Conservation (phyloP, 2,113 vertebrate genomes). For the Sander lucioperca region DNA sequence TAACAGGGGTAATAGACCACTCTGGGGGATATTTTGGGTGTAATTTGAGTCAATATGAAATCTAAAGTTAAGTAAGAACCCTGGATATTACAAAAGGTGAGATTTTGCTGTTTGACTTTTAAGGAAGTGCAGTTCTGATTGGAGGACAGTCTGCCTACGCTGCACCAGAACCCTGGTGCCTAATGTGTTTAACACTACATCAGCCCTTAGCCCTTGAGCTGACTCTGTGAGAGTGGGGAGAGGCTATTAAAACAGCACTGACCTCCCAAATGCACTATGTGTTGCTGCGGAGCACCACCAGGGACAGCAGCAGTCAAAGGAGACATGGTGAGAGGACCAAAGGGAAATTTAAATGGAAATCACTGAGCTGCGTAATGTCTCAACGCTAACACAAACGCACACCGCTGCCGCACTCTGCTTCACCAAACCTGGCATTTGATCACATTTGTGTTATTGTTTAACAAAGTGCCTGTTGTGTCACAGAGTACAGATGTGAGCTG, state of each 20-base stretch:
- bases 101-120: slow-evolving; percentile 19
- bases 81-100: background rate
- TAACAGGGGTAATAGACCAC: background rate
- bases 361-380: slow-evolving; percentile 23
- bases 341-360: slow-evolving; percentile 74
- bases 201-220: slow-evolving; percentile 1
- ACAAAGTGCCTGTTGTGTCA: slow-evolving; percentile 3
- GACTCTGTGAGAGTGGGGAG: slow-evolving; percentile 26
- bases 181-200: slow-evolving; percentile 2
- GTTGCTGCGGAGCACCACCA: slow-evolving; percentile 19
- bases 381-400: background rate
- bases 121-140: background rate
- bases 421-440: slow-evolving; percentile 28
- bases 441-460: slow-evolving; percentile 41
- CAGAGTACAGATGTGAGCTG: background rate
- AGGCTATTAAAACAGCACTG: slow-evolving; percentile 52
- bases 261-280: slow-evolving; percentile 50
- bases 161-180: slow-evolving; percentile 22
- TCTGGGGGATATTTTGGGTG: background rate
- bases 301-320: slow-evolving; percentile 32
- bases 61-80: background rate
- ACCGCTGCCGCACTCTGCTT: background rate
- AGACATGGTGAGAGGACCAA: slow-evolving; percentile 41
- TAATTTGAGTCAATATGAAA: background rate
- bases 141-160: background rate